Evolutionary conservation across 92 coral and sea anemone genomes (phyloP), one percentile per base, ranked within the genome.

Genomic region (Paramuricea clavata): DNA sequence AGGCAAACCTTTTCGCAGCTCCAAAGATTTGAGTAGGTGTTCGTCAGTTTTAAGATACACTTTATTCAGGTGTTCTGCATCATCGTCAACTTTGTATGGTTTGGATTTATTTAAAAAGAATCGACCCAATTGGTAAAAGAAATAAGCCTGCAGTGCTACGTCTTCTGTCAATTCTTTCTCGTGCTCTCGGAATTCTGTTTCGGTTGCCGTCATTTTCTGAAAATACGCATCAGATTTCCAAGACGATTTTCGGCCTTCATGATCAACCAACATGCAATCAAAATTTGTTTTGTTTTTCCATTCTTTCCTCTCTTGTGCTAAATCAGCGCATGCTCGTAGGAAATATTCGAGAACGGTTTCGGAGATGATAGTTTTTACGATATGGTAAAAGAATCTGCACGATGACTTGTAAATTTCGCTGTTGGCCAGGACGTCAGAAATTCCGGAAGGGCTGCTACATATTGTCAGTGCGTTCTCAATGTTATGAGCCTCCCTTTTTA

Each of bases 341-440:
- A 74, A 74, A 4, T 2, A 2, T 1, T 4, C 7, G 22, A 74
- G 54, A 0, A 47, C 61, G 0, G 39, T 16, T 47, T 17, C 36
- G n/a, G 62, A 49, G 6, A 74, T 9, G 21, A 74, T 19, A 33
- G 23, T 19, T 28, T 26, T 42, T 9, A 43, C 39, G 21, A 74
- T 42, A 28, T 74, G 25, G 42, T 74, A 74, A 32, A 74, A 74
- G 62, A 74, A 74, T 49, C 81, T 43, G 61, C 59, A 43, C 62
- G 81, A 74, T 2, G 60, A n/a, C 23, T 74, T 9, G 60, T 74
- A 74, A 4, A 74, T 43, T 6, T 74, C 62, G 22, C 81, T 74
- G n/a, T 47, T 41, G 10, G 12, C 23, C 6, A 74, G 50, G 50
- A 47, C 6, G 16, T 44, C 50, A 35, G 50, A 2, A 15, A 74